Evolutionary conservation across 2,797 vertebrate genomes (phyloP).

Genomic region (Psittacula derbiana): DNA sequence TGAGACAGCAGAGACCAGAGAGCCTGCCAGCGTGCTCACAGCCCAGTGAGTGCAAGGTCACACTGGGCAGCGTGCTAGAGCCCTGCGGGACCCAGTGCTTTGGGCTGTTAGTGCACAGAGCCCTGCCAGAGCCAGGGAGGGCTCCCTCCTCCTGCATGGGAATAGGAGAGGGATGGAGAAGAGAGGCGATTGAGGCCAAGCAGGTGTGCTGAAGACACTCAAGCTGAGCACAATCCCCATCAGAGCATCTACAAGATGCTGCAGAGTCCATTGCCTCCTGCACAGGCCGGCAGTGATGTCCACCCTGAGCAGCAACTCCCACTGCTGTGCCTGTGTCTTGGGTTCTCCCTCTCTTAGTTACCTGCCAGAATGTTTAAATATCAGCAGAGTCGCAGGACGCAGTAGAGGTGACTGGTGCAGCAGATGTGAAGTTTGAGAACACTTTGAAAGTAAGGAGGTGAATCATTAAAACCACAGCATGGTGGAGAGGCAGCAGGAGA

Average conservation of each 20-base stretch:
- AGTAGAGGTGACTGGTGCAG: neutral
- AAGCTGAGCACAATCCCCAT: neutral
- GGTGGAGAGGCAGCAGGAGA: neutral
- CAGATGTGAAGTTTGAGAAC: neutral
- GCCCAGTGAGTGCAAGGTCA: neutral
- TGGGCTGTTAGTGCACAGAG: rapidly evolving
- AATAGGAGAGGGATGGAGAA: neutral
- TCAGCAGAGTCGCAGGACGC: neutral
- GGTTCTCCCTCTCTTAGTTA: neutral
- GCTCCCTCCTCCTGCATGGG: rapidly evolving
- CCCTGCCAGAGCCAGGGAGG: neutral
- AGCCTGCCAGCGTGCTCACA: neutral
- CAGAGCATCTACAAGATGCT: neutral
- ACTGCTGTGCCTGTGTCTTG: neutral
- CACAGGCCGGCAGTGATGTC: too few relatives aligned
- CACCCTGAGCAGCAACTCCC: neutral
- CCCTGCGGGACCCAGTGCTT: rapidly evolving
- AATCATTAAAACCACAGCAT: neutral
- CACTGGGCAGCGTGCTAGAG: rapidly evolving
- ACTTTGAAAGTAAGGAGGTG: neutral
- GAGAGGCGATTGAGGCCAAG: neutral
- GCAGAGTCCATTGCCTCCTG: neutral
- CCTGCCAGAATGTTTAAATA: neutral
- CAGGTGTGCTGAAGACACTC: neutral
- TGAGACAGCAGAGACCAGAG: neutral